These are phyloP conservation scores for Lipotes vexillifer DNA, from an alignment of 2,113 vertebrate species.

Conservation along the genomic window DNA sequence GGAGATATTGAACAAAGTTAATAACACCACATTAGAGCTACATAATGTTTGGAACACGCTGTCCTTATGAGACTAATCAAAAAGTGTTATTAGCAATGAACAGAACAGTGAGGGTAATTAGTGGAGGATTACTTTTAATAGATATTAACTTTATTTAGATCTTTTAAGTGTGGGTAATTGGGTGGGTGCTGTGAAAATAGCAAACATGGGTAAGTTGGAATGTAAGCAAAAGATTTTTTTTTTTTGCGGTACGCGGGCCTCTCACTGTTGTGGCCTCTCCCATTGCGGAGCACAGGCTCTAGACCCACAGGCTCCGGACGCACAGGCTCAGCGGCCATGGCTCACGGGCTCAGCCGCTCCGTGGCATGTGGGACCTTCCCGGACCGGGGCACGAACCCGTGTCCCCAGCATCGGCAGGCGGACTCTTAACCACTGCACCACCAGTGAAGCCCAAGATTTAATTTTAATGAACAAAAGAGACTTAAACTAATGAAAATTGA, in stretches of 20 bases:
- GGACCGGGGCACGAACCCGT: too few relatives aligned
- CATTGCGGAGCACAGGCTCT: too few relatives aligned
- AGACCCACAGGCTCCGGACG: too few relatives aligned
- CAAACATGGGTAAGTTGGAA: conserved; percentile 69
- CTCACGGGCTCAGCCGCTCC: too few relatives aligned
- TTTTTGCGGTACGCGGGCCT: too few relatives aligned
- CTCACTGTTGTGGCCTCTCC: too few relatives aligned
- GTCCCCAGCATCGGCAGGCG: too few relatives aligned
- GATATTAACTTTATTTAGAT: conserved; percentile 76
- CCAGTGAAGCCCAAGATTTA: neutral
- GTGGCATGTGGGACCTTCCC: too few relatives aligned
- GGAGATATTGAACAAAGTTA: conserved; percentile 54
- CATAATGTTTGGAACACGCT: conserved; percentile 42
- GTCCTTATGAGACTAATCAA: conserved; percentile 61
- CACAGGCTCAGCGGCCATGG: too few relatives aligned
- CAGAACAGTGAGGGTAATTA: conserved; percentile 61
- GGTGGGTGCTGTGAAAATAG: conserved; percentile 68
- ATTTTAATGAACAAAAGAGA: conserved; percentile 70
- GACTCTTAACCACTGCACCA: too few relatives aligned
- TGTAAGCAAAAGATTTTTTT: conserved; percentile 61
- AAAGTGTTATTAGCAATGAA: conserved; percentile 68
- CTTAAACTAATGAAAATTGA: conserved; percentile 66
- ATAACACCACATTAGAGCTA: conserved; percentile 40
- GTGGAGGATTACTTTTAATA: conserved; percentile 68
- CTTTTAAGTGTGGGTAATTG: conserved; percentile 69